Percentiles rank a stretch among this genome's conserved stretches.
These are phyloP conservation scores for Rhysida immarginata DNA, from an alignment of 1,140 invertebrate genomes.

Conservation along the genomic window DNA sequence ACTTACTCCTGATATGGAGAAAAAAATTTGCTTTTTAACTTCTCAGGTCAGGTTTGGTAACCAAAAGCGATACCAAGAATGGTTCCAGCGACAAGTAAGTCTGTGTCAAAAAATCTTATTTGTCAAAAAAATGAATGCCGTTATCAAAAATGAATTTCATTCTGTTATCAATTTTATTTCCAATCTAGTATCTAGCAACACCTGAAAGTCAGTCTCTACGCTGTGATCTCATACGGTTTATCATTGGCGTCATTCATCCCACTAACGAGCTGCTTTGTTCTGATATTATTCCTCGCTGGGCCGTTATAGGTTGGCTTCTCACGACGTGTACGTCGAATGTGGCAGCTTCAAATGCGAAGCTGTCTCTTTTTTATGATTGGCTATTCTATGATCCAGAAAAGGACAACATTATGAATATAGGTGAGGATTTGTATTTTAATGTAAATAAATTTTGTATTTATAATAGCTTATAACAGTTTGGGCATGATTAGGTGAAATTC, in stretches of 20 bases:
- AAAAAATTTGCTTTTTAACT: conserved; percentile 83
- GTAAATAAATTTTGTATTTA: background rate
- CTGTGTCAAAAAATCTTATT: background rate
- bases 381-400: conserved; percentile 86
- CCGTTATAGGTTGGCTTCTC: conserved; percentile 93
- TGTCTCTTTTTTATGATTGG: conserved; percentile 96
- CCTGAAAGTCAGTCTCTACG: conserved; percentile 83
- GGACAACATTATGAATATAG: conserved; percentile 98
- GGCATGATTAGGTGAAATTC: too few species aligned
- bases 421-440: conserved; percentile 25
- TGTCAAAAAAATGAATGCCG: too few species aligned
- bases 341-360: conserved; percentile 84
- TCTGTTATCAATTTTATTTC: background rate
- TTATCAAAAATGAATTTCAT: too few species aligned
- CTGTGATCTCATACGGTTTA: conserved; percentile 92
- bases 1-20: conserved; percentile 93
- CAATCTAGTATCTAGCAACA: conserved; percentile 77
- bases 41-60: conserved; percentile 88
- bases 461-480: background rate
- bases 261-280: conserved; percentile 92
- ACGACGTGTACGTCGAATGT: conserved; percentile 90
- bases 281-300: conserved; percentile 97
- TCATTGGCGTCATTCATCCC: conserved; percentile 94
- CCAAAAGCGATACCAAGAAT: conserved; percentile 95
- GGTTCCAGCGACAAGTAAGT: conserved; percentile 74